A percentile compares a stretch with the other conserved stretches of the same genome.
Conservation (phyloP, 2,888 invertebrate genomes). For the Sphaerophoria taeniata region DNA sequence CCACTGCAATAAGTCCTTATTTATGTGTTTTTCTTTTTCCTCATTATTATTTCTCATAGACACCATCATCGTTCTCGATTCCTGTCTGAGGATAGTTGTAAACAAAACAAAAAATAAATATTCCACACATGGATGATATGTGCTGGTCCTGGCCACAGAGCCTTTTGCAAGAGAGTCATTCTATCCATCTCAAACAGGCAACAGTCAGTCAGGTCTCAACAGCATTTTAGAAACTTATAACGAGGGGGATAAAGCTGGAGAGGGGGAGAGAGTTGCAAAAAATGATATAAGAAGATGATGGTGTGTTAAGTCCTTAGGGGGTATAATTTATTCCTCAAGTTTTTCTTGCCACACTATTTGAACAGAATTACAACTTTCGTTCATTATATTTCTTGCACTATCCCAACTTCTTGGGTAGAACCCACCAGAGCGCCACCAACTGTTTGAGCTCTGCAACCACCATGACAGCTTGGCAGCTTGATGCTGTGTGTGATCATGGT, state of each 20-base stretch:
- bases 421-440: not conserved
- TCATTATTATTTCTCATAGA: constrained; percentile 54
- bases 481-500: not conserved
- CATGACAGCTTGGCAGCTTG: not conserved
- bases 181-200: not conserved
- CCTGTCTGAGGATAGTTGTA: constrained; percentile 12
- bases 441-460: not conserved
- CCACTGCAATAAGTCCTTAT: constrained; percentile 42
- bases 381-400: constrained; percentile 54
- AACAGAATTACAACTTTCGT: constrained; percentile 70
- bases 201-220: not conserved
- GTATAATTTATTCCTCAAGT: constrained; percentile 71
- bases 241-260: constrained; percentile 4
- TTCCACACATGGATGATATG: not conserved
- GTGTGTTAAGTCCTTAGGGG: constrained; percentile 57
- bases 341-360: constrained; percentile 69
- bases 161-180: not conserved
- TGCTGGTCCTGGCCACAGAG: not conserved
- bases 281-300: not conserved
- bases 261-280: not conserved
- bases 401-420: not conserved
- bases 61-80: constrained; percentile 15
- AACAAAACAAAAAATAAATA: constrained; percentile 7
- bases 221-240: not conserved
- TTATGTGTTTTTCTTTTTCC: constrained; percentile 12